Conservation (phyloP, 2,797 vertebrate species). For the Poeciliopsis presidionis region DNA sequence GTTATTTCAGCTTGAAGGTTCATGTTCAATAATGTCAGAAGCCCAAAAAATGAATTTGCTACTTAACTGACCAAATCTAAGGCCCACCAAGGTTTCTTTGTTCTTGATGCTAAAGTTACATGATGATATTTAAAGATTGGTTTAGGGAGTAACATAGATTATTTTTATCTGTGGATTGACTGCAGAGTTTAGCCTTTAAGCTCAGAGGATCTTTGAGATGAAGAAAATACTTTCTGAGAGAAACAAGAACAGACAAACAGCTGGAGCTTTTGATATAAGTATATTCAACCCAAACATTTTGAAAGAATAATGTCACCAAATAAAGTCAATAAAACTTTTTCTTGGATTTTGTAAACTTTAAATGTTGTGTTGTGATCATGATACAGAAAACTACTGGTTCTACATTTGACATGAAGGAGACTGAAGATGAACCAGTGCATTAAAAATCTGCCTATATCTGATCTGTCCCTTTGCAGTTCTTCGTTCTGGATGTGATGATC, state of each 20-base stretch:
- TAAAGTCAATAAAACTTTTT: background rate
- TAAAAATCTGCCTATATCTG: constrained; percentile 12
- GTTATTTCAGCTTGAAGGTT: background rate
- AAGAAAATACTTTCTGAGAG: background rate
- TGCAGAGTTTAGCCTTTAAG: background rate
- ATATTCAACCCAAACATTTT: background rate
- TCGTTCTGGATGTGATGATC: constrained; percentile 96
- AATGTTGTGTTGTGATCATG: background rate
- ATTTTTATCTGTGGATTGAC: background rate
- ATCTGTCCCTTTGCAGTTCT: constrained; percentile 86
- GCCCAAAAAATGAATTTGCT: background rate
- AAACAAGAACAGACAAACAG: background rate
- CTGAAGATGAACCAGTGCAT: background rate
- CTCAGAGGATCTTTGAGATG: background rate
- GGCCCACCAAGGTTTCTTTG: background rate
- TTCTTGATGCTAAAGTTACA: background rate
- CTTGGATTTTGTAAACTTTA: background rate
- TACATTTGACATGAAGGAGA: background rate
- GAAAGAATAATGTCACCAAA: background rate
- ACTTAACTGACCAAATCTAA: background rate
- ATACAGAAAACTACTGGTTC: background rate
- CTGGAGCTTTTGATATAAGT: background rate
- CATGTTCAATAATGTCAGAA: background rate
- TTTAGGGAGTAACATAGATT: background rate
- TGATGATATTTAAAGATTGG: background rate